Evolutionary conservation across 2,888 invertebrate species (phyloP).

Genomic region (Aporophyla nigra): DNA sequence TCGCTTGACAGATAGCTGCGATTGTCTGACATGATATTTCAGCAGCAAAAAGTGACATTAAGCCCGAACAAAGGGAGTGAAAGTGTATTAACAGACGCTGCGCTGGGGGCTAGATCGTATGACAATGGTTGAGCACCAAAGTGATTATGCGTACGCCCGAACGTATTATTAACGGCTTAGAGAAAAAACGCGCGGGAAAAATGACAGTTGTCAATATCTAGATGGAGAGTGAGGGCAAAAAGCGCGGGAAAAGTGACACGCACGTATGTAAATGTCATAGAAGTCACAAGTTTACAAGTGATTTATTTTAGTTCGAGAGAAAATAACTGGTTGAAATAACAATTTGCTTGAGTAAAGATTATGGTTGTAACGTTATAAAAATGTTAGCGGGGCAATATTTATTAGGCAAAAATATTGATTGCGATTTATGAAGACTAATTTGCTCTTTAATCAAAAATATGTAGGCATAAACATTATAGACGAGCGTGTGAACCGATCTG

Average conservation of each 20-base stretch:
- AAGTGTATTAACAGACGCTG: conserved; percentile 73
- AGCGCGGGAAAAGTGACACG: conserved; percentile 50
- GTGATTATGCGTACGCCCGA: conserved; percentile 70
- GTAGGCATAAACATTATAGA: conserved; percentile 8
- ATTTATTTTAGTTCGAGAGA: conserved; percentile 37
- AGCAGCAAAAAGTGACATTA: conserved; percentile 80
- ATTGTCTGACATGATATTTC: conserved; percentile 80
- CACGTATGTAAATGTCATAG: conserved; percentile 45
- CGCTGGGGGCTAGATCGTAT: conserved; percentile 66
- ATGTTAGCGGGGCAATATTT: conserved; percentile 10
- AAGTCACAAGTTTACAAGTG: conserved; percentile 41
- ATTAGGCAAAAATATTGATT: conserved; percentile 31
- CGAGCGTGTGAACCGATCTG: conserved; percentile 36
- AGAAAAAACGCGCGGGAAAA: conserved; percentile 62
- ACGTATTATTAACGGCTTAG: conserved; percentile 68
- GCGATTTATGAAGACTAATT: conserved; percentile 40
- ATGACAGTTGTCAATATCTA: conserved; percentile 40
- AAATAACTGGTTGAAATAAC: conserved; percentile 36
- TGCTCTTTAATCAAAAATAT: conserved; percentile 31
- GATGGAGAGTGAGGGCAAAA: conserved; percentile 54
- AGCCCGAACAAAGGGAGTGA: conserved; percentile 85
- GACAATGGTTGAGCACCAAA: conserved; percentile 70
- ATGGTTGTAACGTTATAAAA: conserved; percentile 18
- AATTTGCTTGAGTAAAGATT: conserved; percentile 7
- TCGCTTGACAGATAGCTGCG: conserved; percentile 76